Evolutionary conservation across 1,140 invertebrate species (phyloP).

Genomic region (Bemisia tabaci): DNA sequence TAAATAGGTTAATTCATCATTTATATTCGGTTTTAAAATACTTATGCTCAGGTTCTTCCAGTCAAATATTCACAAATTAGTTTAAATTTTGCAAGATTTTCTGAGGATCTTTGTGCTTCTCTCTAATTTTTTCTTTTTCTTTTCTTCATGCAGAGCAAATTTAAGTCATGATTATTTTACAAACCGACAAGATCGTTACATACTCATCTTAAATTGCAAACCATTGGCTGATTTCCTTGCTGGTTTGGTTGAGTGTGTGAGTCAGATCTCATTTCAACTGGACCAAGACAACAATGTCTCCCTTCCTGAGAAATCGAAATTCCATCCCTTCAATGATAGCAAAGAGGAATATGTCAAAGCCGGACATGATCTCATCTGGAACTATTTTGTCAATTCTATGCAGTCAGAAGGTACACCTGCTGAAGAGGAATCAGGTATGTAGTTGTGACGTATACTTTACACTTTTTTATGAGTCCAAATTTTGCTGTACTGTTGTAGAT

Average conservation of each 20-base stretch:
- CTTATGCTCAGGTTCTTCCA: too few species aligned
- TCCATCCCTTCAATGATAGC: slow-evolving; percentile 41
- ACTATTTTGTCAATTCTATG: not conserved
- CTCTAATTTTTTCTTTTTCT: too few species aligned
- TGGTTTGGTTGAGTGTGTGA: slow-evolving; percentile 45
- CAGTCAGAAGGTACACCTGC: not conserved
- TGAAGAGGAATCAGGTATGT: not conserved
- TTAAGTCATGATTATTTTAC: slow-evolving; percentile 95
- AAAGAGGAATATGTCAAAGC: slow-evolving; percentile 35
- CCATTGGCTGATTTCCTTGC: slow-evolving; percentile 75
- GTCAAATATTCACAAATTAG: too few species aligned
- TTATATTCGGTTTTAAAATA: too few species aligned
- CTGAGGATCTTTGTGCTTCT: too few species aligned
- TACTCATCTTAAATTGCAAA: slow-evolving; percentile 68
- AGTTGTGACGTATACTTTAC: too few species aligned
- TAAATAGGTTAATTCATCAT: too few species aligned
- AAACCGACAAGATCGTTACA: slow-evolving; percentile 92
- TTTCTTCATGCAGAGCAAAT: slow-evolving; percentile 91
- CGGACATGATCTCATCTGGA: slow-evolving; percentile 29
- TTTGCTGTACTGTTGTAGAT: too few species aligned
- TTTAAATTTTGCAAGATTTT: too few species aligned
- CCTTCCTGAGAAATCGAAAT: slow-evolving; percentile 33
- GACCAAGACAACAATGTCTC: slow-evolving; percentile 34
- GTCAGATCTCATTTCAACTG: slow-evolving; percentile 45
- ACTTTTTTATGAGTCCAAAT: too few species aligned